Evolutionary conservation across 2,888 invertebrate species (phyloP).

Genomic region (Corbicula japonica): DNA sequence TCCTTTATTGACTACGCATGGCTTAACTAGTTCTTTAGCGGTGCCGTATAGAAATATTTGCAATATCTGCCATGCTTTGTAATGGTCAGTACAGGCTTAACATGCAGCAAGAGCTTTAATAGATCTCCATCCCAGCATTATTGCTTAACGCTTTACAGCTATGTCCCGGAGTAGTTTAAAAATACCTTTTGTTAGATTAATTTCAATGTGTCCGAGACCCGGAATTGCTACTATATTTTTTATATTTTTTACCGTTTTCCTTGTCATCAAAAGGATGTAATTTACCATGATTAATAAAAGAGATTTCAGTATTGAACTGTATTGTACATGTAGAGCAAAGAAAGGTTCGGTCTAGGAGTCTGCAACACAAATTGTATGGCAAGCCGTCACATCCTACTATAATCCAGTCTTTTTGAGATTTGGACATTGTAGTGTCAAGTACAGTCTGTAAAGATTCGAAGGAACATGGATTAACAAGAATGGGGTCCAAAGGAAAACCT

Average conservation of each 20-base stretch:
- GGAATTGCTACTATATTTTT: neutral
- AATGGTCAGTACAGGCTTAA: constrained; percentile 12
- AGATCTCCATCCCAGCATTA: constrained; percentile 12
- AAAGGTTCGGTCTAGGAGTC: neutral
- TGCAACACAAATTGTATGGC: constrained; percentile 4
- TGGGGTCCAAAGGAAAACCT: neutral
- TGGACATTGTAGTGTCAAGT: neutral
- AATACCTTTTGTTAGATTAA: constrained; percentile 10
- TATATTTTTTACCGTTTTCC: constrained; percentile 3
- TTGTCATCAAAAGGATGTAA: neutral
- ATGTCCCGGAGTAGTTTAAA: constrained; percentile 24
- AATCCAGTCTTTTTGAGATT: constrained; percentile 11
- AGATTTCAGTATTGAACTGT: neutral
- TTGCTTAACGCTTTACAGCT: neutral
- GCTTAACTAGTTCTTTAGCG: neutral
- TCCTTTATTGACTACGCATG: constrained; percentile 1
- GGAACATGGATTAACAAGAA: constrained; percentile 22
- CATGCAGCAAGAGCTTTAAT: constrained; percentile 1
- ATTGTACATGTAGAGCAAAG: neutral
- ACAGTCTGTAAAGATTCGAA: constrained; percentile 3
- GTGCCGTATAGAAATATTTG: constrained; percentile 14
- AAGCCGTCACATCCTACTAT: constrained; percentile 15
- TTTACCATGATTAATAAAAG: neutral
- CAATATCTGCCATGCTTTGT: constrained; percentile 23
- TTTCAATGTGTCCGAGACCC: constrained; percentile 21